Percentiles rank a stretch among this genome's conserved stretches.
phyloP scores from a whole-genome alignment of 1,140 invertebrate species.

The Eumaeus atala region DNA sequence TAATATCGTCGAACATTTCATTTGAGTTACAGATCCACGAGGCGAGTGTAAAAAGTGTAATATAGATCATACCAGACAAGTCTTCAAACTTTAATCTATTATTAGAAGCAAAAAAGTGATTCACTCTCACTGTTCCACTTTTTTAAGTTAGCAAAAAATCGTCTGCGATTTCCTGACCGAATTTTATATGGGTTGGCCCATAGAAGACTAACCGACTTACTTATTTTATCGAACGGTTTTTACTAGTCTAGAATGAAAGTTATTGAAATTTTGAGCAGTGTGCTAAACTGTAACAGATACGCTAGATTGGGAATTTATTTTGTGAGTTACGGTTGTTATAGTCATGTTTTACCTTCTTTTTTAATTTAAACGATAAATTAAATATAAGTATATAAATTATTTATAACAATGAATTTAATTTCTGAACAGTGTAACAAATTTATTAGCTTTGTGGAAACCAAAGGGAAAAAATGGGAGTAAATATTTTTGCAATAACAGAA shows the following conservation, averaged over 20 bases:
- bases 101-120: conserved; percentile 29
- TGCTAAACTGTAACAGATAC: not conserved
- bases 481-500: no score
- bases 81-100: conserved; percentile 10
- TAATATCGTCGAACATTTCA: no score
- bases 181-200: conserved; percentile 34
- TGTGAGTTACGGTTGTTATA: no score
- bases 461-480: no score
- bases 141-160: conserved; percentile 43
- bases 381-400: not conserved
- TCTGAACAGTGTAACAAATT: no score
- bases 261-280: not conserved
- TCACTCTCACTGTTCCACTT: conserved; percentile 47
- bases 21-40: no score
- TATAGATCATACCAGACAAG: not conserved
- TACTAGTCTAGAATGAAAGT: not conserved
- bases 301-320: no score
- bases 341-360: no score
- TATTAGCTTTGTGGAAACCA: no score
- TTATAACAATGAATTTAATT: not conserved
- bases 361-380: no score
- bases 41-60: not conserved
- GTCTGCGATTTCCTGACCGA: conserved; percentile 52
- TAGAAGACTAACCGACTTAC: conserved; percentile 37
- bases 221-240: conserved; percentile 28